Conservation (phyloP, 2,888 invertebrate genomes). For the Conistra vaccinii region DNA sequence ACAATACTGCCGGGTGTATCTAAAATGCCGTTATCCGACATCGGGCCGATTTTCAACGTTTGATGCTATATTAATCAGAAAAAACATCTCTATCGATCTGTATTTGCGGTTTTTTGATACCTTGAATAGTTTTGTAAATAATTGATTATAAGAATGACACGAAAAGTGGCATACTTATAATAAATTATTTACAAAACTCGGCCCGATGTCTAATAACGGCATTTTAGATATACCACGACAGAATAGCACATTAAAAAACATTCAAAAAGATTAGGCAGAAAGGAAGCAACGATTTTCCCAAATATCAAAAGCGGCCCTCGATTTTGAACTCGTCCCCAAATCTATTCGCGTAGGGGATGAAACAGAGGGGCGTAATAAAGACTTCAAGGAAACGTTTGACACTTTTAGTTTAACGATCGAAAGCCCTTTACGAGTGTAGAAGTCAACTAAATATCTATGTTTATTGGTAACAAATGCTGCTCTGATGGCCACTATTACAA, state of each 20-base stretch:
- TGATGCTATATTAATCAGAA: too few species aligned
- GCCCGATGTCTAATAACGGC: too few species aligned
- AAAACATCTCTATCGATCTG: too few species aligned
- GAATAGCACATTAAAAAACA: neutral
- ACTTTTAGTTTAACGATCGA: slow-evolving; percentile 60
- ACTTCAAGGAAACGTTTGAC: slow-evolving; percentile 58
- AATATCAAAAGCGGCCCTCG: slow-evolving; percentile 22
- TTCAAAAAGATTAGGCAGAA: neutral
- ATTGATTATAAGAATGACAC: too few species aligned
- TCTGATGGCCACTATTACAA: slow-evolving; percentile 41
- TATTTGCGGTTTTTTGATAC: too few species aligned
- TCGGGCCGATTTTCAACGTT: too few species aligned
- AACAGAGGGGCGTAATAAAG: slow-evolving; percentile 49
- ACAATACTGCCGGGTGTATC: too few species aligned
- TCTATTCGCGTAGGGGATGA: slow-evolving; percentile 61
- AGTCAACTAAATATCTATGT: slow-evolving; percentile 59
- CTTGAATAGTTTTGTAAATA: too few species aligned
- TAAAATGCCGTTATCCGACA: too few species aligned
- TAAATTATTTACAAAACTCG: too few species aligned
- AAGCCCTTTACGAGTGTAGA: slow-evolving; percentile 46
- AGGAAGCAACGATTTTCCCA: neutral
- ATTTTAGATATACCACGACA: too few species aligned
- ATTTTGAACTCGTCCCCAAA: slow-evolving; percentile 15
- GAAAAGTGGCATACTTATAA: too few species aligned
- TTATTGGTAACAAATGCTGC: slow-evolving; percentile 64